Percentiles rank a stretch among this genome's conserved stretches.
Conservation (phyloP, 2,888 invertebrate genomes). For the Meandrusa payeni region DNA sequence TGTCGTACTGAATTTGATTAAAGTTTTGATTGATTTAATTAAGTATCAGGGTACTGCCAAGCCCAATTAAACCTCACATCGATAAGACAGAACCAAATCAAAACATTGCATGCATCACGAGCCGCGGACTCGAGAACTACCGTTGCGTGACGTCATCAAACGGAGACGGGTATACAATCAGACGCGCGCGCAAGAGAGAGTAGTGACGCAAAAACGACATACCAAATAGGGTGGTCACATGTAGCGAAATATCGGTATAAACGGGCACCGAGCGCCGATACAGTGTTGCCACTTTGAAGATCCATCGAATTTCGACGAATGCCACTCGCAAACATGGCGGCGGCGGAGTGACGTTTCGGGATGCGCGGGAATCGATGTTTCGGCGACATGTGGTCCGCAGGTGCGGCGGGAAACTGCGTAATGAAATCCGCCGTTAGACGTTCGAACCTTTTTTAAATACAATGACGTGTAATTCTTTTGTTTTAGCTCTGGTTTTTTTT, state of each 20-base stretch:
- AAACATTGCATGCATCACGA: slow-evolving; percentile 27
- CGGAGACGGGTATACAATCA: slow-evolving; percentile 38
- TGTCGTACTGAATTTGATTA: too few species aligned
- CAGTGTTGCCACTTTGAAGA: slow-evolving; percentile 46
- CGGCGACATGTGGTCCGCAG: slow-evolving; percentile 51
- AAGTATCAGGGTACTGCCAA: not conserved
- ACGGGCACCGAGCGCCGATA: slow-evolving; percentile 44
- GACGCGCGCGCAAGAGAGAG: slow-evolving; percentile 39
- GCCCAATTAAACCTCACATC: not conserved
- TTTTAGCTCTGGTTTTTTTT: too few species aligned
- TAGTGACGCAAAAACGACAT: slow-evolving; percentile 62
- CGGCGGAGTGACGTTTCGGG: slow-evolving; percentile 27
- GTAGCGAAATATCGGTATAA: slow-evolving; percentile 69
- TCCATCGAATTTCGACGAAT: slow-evolving; percentile 46
- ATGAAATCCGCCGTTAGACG: slow-evolving; percentile 29
- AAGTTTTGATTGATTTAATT: too few species aligned
- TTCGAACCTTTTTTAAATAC: slow-evolving; percentile 19
- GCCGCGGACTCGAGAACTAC: slow-evolving; percentile 47
- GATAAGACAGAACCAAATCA: slow-evolving; percentile 9
- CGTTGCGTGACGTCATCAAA: slow-evolving; percentile 66
- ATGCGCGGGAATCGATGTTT: slow-evolving; percentile 47
- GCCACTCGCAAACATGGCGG: slow-evolving; percentile 30
- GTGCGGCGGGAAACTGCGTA: slow-evolving; percentile 25
- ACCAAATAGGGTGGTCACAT: slow-evolving; percentile 75
- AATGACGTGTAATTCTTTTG: slow-evolving; percentile 10